A percentile compares a stretch with the other conserved stretches of the same genome.
Evolutionary conservation across 2,797 vertebrate genomes (phyloP).

Genomic region (Myotis pilosus): DNA sequence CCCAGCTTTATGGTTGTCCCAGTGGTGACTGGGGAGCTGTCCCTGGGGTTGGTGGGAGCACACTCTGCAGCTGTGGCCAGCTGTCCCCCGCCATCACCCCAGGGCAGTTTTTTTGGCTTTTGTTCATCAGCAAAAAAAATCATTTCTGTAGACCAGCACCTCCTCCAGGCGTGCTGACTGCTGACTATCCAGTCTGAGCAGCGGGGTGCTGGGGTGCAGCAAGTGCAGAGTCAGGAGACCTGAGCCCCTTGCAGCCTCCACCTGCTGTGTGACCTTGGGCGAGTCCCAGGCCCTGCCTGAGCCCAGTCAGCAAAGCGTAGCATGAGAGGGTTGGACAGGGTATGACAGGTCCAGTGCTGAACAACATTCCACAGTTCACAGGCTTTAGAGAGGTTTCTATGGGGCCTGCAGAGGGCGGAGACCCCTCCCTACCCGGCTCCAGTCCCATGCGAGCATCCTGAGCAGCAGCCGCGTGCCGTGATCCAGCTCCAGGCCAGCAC

Average conservation of each 20-base stretch:
- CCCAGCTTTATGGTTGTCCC: not conserved
- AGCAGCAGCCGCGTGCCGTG: not conserved
- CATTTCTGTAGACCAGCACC: not conserved
- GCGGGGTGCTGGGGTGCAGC: not conserved
- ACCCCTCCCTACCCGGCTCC: not conserved
- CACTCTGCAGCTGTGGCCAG: not conserved
- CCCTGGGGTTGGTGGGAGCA: not conserved
- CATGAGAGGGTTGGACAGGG: not conserved
- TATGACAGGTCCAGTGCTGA: not conserved
- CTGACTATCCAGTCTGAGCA: not conserved
- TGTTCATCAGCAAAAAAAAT: constrained; percentile 33
- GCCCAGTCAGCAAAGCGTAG: not conserved
- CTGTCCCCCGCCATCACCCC: not conserved
- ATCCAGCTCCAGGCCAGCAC: not conserved
- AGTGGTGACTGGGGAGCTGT: not conserved
- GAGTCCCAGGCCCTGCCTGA: not conserved
- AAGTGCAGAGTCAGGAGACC: not conserved
- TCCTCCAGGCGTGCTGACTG: not conserved
- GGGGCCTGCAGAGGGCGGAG: not conserved
- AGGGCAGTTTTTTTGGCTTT: not conserved
- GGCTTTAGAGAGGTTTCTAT: not conserved
- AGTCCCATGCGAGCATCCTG: not conserved
- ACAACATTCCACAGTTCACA: not conserved
- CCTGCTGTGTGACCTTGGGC: not conserved
- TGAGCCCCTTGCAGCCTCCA: not conserved